Evolutionary conservation across 2,888 invertebrate genomes (phyloP).

Genomic region (Acronicta leporina): DNA sequence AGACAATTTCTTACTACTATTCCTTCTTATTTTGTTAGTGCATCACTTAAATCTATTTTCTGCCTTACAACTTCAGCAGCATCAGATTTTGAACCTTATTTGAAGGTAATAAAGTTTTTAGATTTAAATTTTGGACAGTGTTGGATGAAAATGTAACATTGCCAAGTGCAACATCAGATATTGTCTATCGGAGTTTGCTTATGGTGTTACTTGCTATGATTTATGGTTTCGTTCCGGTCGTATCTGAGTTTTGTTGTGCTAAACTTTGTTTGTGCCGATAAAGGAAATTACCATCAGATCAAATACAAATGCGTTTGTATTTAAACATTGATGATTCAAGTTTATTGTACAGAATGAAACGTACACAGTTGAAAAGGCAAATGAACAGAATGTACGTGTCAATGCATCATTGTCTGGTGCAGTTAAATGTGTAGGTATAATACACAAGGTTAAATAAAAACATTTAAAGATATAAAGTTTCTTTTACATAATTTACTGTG

Average conservation of each 20-base stretch:
- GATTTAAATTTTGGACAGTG: slow-evolving; percentile 15
- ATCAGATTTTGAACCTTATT: slow-evolving; percentile 57
- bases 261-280: slow-evolving; percentile 43
- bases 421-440: neutral
- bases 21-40: slow-evolving; percentile 70
- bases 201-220: slow-evolving; percentile 76
- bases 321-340: slow-evolving; percentile 1
- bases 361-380: neutral
- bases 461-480: too few species aligned
- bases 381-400: neutral
- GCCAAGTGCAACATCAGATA: slow-evolving; percentile 68
- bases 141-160: slow-evolving; percentile 25
- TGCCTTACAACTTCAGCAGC: slow-evolving; percentile 5
- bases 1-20: slow-evolving; percentile 68
- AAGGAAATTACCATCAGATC: slow-evolving; percentile 39
- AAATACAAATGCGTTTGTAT: slow-evolving; percentile 18
- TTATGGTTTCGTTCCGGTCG: slow-evolving; percentile 74
- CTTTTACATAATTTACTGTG: too few species aligned
- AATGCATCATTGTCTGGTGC: neutral
- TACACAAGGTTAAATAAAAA: neutral
- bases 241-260: slow-evolving; percentile 61
- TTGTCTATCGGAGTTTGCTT: slow-evolving; percentile 74
- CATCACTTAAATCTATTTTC: slow-evolving; percentile 57
- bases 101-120: slow-evolving; percentile 8
- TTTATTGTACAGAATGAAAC: too few species aligned